Evolutionary conservation across 1,140 invertebrate genomes (phyloP).

Genomic region (Drosophila dunni): DNA sequence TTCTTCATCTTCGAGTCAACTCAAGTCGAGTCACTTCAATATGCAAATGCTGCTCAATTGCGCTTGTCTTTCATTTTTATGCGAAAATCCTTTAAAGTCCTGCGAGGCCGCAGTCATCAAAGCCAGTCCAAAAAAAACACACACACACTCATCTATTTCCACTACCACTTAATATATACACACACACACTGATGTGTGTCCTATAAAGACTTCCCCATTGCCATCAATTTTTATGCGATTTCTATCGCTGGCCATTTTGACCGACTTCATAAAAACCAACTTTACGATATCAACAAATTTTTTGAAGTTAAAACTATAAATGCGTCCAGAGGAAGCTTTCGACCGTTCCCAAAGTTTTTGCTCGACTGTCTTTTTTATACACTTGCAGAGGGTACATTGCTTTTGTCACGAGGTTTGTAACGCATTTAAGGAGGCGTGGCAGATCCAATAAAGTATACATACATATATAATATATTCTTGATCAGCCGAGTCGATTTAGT

Average conservation of each 20-base stretch:
- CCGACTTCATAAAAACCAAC: conserved; percentile 75
- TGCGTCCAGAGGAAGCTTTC: conserved; percentile 16
- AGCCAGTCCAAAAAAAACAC: conserved; percentile 19
- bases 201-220: conserved; percentile 49
- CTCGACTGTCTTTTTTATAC: background rate
- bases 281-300: conserved; percentile 70
- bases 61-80: conserved; percentile 72
- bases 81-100: conserved; percentile 58
- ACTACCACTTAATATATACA: background rate
- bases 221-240: conserved; percentile 75
- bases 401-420: no score
- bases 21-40: conserved; percentile 69
- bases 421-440: no score
- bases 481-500: no score
- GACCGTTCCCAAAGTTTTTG: background rate
- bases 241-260: conserved; percentile 78
- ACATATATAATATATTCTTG: no score
- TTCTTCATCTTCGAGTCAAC: background rate
- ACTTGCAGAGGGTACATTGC: no score
- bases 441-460: no score
- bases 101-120: conserved; percentile 29
- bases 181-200: background rate
- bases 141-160: background rate
- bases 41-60: conserved; percentile 81
- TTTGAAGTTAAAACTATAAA: conserved; percentile 63